These are phyloP conservation scores for Drosophila pectinifera DNA, from an alignment of 1,140 invertebrate genomes.

Conservation along the genomic window DNA sequence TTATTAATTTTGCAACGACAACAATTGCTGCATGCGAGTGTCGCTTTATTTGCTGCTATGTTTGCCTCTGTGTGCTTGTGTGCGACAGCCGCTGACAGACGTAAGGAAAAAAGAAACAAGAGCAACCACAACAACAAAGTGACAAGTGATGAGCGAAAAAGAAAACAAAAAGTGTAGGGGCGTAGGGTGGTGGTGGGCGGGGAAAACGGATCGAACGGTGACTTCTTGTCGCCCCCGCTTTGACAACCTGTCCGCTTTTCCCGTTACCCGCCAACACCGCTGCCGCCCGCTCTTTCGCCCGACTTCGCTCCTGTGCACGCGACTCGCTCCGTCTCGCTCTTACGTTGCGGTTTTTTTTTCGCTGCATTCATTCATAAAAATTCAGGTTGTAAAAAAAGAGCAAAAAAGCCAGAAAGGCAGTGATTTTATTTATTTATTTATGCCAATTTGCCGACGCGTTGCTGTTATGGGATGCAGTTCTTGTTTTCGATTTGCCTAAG, in stretches of 20 bases:
- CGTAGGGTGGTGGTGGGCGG: conserved; percentile 18
- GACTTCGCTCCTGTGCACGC: conserved; percentile 76
- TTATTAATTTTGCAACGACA: conserved; percentile 84
- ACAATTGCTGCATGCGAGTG: conserved; percentile 59
- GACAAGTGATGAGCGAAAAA: conserved; percentile 42
- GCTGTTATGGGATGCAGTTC: conserved; percentile 24
- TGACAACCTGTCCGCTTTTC: conserved; percentile 42
- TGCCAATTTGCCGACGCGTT: conserved; percentile 72
- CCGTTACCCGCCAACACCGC: neutral
- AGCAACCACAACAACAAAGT: conserved; percentile 30
- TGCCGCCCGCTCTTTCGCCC: conserved; percentile 4
- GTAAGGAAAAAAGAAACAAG: conserved; percentile 11
- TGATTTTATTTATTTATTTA: conserved; percentile 76
- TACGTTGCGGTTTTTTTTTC: conserved; percentile 20
- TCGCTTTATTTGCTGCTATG: conserved; percentile 3
- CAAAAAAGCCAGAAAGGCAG: conserved; percentile 52
- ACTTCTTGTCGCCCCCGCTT: conserved; percentile 25
- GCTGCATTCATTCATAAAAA: conserved; percentile 82
- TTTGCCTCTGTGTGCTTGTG: neutral
- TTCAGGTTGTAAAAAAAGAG: conserved; percentile 75
- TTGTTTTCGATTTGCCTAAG: conserved; percentile 18
- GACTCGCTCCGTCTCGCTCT: conserved; percentile 38
- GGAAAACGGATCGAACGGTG: conserved; percentile 31
- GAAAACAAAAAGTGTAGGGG: conserved; percentile 6
- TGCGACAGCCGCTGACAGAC: conserved; percentile 50